Conservation (phyloP, 92 coral and sea anemone genomes). For the Epizoanthus illoricatus region DNA sequence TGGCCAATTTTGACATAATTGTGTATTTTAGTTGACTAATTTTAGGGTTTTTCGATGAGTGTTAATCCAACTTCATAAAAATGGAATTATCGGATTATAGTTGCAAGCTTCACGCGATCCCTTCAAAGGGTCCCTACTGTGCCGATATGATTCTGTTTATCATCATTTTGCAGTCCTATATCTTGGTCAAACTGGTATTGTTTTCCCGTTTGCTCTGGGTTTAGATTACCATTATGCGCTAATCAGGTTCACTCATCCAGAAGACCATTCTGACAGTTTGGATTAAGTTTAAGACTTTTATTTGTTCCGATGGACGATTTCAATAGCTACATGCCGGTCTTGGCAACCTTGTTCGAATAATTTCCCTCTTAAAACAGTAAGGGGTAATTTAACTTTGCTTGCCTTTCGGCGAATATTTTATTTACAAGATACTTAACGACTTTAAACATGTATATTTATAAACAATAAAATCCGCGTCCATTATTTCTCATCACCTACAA, state of each 20-base stretch:
- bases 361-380: slow-evolving; percentile 22
- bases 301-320: slow-evolving; percentile 15
- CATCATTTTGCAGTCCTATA: slow-evolving; percentile 34
- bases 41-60: slow-evolving; percentile 3
- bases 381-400: slow-evolving; percentile 36
- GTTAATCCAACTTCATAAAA: slow-evolving; percentile 76
- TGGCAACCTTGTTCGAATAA: slow-evolving; percentile 20
- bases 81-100: slow-evolving; percentile 65
- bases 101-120: slow-evolving; percentile 52
- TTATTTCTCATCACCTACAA: slow-evolving; percentile 35
- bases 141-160: slow-evolving; percentile 35
- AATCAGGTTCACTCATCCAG: slow-evolving; percentile 40
- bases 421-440: slow-evolving; percentile 69
- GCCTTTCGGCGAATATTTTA: slow-evolving; percentile 47
- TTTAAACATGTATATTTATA: slow-evolving; percentile 69
- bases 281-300: slow-evolving; percentile 10
- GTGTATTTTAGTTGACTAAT: slow-evolving; percentile 13
- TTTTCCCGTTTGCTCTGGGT: slow-evolving; percentile 52
- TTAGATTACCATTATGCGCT: slow-evolving; percentile 62
- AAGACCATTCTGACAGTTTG: slow-evolving; percentile 26
- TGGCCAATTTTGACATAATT: slow-evolving; percentile 25
- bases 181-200: slow-evolving; percentile 40
- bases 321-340: not conserved
- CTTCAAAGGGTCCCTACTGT: slow-evolving; percentile 13
- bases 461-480: slow-evolving; percentile 43